phyloP scores from a whole-genome alignment of 2,888 invertebrate species.

The Octodonta nipae region DNA sequence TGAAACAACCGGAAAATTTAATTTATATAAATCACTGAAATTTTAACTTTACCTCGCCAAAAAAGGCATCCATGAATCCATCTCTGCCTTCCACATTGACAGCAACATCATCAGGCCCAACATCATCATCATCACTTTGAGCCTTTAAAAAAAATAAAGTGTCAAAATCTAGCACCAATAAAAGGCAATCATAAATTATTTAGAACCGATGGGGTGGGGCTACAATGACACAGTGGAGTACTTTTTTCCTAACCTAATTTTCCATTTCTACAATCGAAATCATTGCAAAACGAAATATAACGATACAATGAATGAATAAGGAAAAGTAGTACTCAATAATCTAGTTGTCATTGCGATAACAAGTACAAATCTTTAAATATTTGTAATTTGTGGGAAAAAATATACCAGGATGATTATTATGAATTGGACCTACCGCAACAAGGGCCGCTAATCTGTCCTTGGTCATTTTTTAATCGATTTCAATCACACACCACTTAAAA shows the following conservation, averaged over 20 bases:
- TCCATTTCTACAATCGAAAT: constrained; percentile 12
- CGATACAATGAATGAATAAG: too few relatives aligned
- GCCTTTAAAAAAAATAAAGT: constrained; percentile 49
- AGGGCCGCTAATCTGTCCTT: constrained; percentile 95
- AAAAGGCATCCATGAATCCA: constrained; percentile 99
- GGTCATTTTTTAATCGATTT: constrained; percentile 55
- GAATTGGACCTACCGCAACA: constrained; percentile 65
- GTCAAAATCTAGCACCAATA: constrained; percentile 6
- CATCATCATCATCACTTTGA: constrained; percentile 96
- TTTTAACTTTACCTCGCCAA: constrained; percentile 83
- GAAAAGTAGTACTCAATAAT: too few relatives aligned
- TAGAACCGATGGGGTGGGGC: constrained; percentile 26
- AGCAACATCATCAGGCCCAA: constrained; percentile 86
- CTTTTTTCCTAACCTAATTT: constrained; percentile 28
- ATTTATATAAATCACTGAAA: too few relatives aligned
- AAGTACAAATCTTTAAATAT: too few relatives aligned
- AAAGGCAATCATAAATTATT: constrained; percentile 5
- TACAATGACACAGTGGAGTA: constrained; percentile 12
- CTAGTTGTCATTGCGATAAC: too few relatives aligned
- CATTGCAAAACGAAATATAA: constrained; percentile 19
- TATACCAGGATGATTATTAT: too few relatives aligned
- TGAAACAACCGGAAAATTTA: too few relatives aligned
- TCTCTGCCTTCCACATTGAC: constrained; percentile 85
- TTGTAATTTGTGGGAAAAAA: too few relatives aligned
- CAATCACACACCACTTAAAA: constrained; percentile 49